phyloP scores from a whole-genome alignment of 2,113 vertebrate species.

The Hypanus sabinus region DNA sequence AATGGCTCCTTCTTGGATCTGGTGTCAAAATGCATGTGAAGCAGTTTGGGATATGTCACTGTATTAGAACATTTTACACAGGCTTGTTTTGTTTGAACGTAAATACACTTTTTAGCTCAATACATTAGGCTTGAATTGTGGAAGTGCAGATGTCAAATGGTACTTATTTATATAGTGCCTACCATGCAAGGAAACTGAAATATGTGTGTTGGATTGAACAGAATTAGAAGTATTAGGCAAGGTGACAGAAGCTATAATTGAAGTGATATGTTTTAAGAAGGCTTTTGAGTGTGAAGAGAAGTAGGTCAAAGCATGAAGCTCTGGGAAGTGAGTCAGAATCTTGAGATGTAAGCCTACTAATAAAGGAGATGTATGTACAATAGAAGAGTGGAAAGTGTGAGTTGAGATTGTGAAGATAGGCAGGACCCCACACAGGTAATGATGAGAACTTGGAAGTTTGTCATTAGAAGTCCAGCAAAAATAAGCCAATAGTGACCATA shows the following conservation, averaged over 20 bases:
- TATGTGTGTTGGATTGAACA: neutral
- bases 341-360: neutral
- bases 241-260: neutral
- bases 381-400: neutral
- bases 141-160: neutral
- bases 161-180: neutral
- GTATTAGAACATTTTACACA: neutral
- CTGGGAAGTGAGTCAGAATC: neutral
- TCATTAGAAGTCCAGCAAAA: neutral
- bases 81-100: neutral
- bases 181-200: neutral
- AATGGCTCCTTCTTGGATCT: neutral
- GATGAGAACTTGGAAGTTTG: neutral
- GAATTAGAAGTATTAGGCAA: neutral
- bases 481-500: neutral
- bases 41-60: neutral
- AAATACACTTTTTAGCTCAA: neutral
- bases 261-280: neutral
- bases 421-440: neutral
- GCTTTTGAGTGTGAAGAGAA: neutral
- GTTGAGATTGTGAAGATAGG: neutral
- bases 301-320: neutral
- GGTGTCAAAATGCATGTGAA: neutral
- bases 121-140: neutral
- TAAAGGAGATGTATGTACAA: neutral